Base-by-base conservation (phyloP, 2,888 invertebrate species). In the Argyresthia albistria region DNA sequence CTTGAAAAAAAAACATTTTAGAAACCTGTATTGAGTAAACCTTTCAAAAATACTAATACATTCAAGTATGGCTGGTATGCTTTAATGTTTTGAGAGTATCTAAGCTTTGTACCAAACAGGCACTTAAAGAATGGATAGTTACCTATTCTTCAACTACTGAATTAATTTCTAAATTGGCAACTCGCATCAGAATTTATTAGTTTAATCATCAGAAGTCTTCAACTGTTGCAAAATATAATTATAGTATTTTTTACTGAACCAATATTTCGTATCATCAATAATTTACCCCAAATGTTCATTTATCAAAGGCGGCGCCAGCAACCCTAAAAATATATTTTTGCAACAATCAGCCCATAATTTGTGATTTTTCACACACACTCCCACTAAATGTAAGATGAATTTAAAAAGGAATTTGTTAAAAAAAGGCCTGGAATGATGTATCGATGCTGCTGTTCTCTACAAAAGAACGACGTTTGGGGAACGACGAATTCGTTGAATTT, bases 301-400 rank as follows among this genome's bases (percentile, higher is more conserved):
- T 56, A 66, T 69, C 60, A 67, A 66, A 59, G 60, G 65, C 65
- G 73, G 76, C 73, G 70, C 70, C 59, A 57, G 54, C 51, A 25
- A 25, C 25, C 60, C 61, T 58, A 60, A 57, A 60, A 63, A 58
- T 53, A 50, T 59, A 58, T 55, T 56, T 58, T 62, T 66, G 52
- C 53, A 51, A 66, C 66, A 70, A 74, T 70, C 63, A 63, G 58
- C 57, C 60, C 59, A 60, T 79, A 82, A 86, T 87, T 84, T 82
- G 79, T 70, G 72, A 87, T 87, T 84, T 65, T 80, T 75, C 83
- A 83, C 86, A 79, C 83, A 74, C 77, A 68, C 82, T 78, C 75
- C 58, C 62, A 52, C 55, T 58, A 58, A 59, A 57, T 57, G 54
- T 45, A 53, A 51, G 49, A 57, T 60, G 25, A 25, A 25, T 25